Evolutionary conservation across 2,888 invertebrate species (phyloP).

Genomic region (Vanessa cardui): DNA sequence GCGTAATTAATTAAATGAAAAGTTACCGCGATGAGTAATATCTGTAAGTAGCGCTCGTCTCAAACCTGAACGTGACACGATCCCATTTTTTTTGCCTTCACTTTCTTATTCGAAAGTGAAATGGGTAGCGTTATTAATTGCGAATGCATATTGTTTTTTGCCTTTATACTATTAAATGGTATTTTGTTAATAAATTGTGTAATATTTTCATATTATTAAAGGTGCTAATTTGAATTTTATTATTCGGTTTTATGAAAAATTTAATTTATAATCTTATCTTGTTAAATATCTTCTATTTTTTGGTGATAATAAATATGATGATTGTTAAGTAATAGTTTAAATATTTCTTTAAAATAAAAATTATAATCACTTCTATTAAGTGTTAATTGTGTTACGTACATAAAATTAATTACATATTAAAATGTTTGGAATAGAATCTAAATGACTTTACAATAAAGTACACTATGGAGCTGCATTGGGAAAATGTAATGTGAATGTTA

Average conservation of each 20-base stretch:
- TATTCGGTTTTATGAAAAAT: not conserved
- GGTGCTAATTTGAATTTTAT: not conserved
- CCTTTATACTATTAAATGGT: not conserved
- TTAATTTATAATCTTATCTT: not conserved
- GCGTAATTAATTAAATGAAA: constrained; percentile 13
- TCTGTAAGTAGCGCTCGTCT: constrained; percentile 15
- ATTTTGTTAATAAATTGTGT: not conserved
- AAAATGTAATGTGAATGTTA: constrained; percentile 49
- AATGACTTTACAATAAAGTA: constrained; percentile 14
- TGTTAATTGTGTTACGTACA: too few relatives aligned
- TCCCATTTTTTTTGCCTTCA: constrained; percentile 39
- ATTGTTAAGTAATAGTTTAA: not conserved
- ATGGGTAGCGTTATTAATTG: constrained; percentile 10
- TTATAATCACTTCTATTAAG: too few relatives aligned
- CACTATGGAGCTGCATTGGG: constrained; percentile 13
- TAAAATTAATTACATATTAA: too few relatives aligned
- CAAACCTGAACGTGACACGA: constrained; percentile 36
- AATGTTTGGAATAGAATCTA: constrained; percentile 6
- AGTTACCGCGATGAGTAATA: constrained; percentile 19
- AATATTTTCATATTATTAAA: not conserved
- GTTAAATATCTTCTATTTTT: not conserved
- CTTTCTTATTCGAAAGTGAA: constrained; percentile 45
- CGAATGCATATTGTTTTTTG: not conserved
- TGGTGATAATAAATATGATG: not conserved
- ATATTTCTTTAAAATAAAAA: too few relatives aligned